Percentiles rank a stretch among this genome's conserved stretches.
Conservation (phyloP, 2,888 invertebrate genomes). For the Furcula furcula region DNA sequence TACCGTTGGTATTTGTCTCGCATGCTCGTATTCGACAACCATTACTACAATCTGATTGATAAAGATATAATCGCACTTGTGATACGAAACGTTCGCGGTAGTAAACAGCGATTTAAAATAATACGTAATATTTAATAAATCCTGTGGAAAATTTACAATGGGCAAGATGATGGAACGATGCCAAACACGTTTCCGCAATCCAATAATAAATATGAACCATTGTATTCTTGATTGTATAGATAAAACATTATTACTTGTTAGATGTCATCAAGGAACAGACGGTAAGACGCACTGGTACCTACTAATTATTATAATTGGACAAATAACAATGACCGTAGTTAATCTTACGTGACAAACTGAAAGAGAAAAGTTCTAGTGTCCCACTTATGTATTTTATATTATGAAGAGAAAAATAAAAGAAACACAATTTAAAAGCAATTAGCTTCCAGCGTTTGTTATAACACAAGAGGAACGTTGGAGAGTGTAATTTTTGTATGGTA, state of each 20-base stretch:
- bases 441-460: constrained; percentile 38
- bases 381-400: constrained; percentile 25
- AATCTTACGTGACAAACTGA: constrained; percentile 29
- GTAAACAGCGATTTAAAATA: neutral
- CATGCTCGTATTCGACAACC: too few relatives aligned
- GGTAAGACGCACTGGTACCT: constrained; percentile 4
- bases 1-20: too few relatives aligned
- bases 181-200: constrained; percentile 44
- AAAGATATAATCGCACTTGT: constrained; percentile 15
- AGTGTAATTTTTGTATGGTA: constrained; percentile 51
- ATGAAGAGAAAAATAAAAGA: constrained; percentile 30
- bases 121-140: constrained; percentile 36
- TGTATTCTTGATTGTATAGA: constrained; percentile 31
- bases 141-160: constrained; percentile 34
- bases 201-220: constrained; percentile 45
- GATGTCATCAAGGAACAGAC: constrained; percentile 12
- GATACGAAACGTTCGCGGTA: neutral
- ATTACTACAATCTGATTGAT: neutral
- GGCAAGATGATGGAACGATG: constrained; percentile 38
- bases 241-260: constrained; percentile 4
- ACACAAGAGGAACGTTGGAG: constrained; percentile 37
- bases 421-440: constrained; percentile 52
- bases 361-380: constrained; percentile 24
- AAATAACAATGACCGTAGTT: constrained; percentile 21
- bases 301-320: constrained; percentile 18